Evolutionary conservation across 2,797 vertebrate species (phyloP), one percentile per base, ranked within the genome.

Genomic region (Ibycter americanus): DNA sequence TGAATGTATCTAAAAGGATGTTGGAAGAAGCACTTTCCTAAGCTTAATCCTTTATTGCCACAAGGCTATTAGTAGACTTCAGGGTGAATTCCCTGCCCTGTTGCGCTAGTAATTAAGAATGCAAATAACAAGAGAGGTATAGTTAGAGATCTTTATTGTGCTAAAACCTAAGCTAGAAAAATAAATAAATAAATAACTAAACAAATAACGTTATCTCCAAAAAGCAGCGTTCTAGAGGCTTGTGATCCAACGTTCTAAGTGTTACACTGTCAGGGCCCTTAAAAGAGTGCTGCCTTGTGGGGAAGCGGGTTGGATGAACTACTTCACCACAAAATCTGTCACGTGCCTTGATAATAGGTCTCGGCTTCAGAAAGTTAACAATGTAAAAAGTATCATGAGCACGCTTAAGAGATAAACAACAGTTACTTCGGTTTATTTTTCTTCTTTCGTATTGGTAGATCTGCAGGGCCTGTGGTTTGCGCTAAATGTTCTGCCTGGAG

Each of bases 211-310:
- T 62, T 5, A 2, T 73, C 4, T 59, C 38, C 8, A 76, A 67
- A 70, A 82, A 34, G 1, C 8, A 67, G 2, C 9, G 1, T 54
- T 59, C 9, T 36, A 47, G 8, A 2, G 2, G 1, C 16, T 74
- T 78, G 18, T 1, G 2, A 32, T 74, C 32, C 15, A 71, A 9
- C 2, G 11, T 21, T 42, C 14, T 31, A 58, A 15, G 5, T 51
- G 10, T 52, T 78, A 34, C 5, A 25, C 7, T 42, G 71, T 63
- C 12, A 59, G 8, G 15, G 4, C 19, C 11, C 18, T 89, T 40
- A 54, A 85, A 79, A 61, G 5, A 36, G 6, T 15, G 25, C 7
- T 23, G 1, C 6, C 2, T 82, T 54, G 23, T 18, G 19, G 7
- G 66, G 23, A 66, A 72, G 29, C 19, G 54, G 21, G 6, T 38